These are phyloP conservation scores for Aspiorhynchus laticeps DNA, from an alignment of 2,113 vertebrate species.

Conservation along the genomic window DNA sequence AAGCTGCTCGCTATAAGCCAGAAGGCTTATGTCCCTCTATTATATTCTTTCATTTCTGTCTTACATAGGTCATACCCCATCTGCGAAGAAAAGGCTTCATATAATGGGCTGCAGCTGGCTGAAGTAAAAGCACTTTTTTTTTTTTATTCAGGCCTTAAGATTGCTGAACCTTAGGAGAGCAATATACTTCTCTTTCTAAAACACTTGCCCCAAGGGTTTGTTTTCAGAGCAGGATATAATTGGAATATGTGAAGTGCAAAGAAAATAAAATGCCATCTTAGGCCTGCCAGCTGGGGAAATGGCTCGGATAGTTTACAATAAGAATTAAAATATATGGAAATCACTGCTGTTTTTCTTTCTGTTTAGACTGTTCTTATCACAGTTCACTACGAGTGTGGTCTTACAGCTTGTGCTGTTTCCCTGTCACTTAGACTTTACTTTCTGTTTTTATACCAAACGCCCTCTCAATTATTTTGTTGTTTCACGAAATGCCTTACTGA, in stretches of 20 bases:
- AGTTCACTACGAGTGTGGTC: neutral
- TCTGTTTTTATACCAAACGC: conserved; percentile 38
- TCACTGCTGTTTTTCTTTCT: conserved; percentile 25
- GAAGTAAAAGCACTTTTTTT: conserved; percentile 20
- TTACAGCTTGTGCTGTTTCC: conserved; percentile 33
- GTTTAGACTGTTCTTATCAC: conserved; percentile 4
- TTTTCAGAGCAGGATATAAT: neutral
- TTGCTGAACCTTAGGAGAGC: conserved; percentile 19
- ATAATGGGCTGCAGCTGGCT: conserved; percentile 28
- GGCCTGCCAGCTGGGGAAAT: conserved; percentile 24
- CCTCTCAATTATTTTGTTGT: conserved; percentile 44
- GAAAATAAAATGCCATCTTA: neutral
- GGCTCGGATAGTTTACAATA: conserved; percentile 1
- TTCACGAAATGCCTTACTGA: conserved; percentile 59
- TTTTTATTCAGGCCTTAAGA: conserved; percentile 36
- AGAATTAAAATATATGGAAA: conserved; percentile 23
- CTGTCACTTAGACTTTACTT: conserved; percentile 19
- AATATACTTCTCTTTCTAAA: conserved; percentile 8
- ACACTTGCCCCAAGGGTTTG: neutral
- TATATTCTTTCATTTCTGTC: conserved; percentile 10
- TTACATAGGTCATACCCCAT: neutral
- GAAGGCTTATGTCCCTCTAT: conserved; percentile 8
- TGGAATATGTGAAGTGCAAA: conserved; percentile 27
- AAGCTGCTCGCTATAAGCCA: conserved; percentile 32
- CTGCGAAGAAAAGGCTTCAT: neutral